Conservation (phyloP, 1,140 invertebrate species). For the Cyclina sinensis region DNA sequence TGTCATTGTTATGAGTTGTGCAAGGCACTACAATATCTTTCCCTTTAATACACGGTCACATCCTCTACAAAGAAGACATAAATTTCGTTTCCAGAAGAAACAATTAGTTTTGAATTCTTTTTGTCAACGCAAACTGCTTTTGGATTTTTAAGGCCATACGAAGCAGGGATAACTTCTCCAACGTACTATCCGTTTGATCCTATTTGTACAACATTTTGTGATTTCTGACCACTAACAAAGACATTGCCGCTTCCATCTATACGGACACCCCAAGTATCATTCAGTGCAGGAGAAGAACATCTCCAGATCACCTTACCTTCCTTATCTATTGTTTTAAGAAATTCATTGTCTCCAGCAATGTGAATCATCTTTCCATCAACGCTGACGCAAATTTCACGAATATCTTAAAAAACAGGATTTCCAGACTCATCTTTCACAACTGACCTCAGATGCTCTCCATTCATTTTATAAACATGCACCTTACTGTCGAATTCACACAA, state of each 20-base stretch:
- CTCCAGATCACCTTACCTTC: background rate
- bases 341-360: background rate
- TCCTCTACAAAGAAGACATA: background rate
- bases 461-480: background rate
- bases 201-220: slow-evolving; percentile 6
- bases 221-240: background rate
- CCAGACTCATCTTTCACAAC: background rate
- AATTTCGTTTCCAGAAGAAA: background rate
- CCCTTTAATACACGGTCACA: no score
- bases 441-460: background rate
- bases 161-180: background rate
- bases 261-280: background rate
- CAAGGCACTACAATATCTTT: no score
- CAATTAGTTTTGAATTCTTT: background rate
- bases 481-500: background rate
- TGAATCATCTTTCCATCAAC: slow-evolving; percentile 5
- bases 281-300: background rate
- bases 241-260: slow-evolving; percentile 43
- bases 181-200: background rate
- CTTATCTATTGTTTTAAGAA: slow-evolving; percentile 13
- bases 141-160: background rate
- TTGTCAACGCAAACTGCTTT: background rate
- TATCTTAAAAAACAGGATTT: background rate
- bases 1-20: no score
- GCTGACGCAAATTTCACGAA: background rate